phyloP scores from a whole-genome alignment of 1,140 invertebrate species.

The Bombus terrestris region DNA sequence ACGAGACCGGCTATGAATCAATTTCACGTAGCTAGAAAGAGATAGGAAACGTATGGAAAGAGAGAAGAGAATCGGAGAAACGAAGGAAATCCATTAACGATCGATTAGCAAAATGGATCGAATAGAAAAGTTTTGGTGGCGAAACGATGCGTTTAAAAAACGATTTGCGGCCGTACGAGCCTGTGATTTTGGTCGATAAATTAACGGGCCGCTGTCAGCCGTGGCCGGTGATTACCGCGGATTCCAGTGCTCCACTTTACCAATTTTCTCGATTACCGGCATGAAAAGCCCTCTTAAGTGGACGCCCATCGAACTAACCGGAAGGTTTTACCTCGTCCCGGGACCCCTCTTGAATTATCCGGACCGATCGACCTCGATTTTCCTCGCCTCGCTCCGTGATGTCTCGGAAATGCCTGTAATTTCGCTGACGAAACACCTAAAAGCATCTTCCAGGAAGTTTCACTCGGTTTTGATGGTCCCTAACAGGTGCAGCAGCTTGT shows the following conservation, averaged over 20 bases:
- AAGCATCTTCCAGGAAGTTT: slow-evolving; percentile 27
- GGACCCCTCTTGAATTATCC: slow-evolving; percentile 49
- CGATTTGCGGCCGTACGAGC: slow-evolving; percentile 61
- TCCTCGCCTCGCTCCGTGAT: slow-evolving; percentile 37
- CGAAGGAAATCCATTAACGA: slow-evolving; percentile 29
- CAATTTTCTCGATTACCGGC: slow-evolving; percentile 71
- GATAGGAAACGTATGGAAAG: not conserved
- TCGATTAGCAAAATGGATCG: slow-evolving; percentile 41
- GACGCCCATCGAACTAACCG: slow-evolving; percentile 48
- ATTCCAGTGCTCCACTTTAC: slow-evolving; percentile 67
- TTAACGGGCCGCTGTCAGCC: slow-evolving; percentile 63
- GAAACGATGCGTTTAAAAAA: slow-evolving; percentile 65
- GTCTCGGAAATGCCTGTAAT: slow-evolving; percentile 53
- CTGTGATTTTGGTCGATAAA: slow-evolving; percentile 75
- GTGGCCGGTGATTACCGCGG: slow-evolving; percentile 58
- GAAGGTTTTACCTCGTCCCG: slow-evolving; percentile 44
- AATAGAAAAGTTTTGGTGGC: slow-evolving; percentile 56
- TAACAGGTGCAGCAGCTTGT: slow-evolving; percentile 43
- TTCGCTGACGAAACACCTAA: slow-evolving; percentile 60
- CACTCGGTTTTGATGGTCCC: slow-evolving; percentile 28
- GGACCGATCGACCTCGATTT: slow-evolving; percentile 40
- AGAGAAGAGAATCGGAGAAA: not conserved
- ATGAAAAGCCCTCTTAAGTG: slow-evolving; percentile 70
- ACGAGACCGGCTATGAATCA: not conserved
- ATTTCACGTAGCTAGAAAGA: no score